Percentiles rank a stretch among this genome's conserved stretches.
Conservation (phyloP, 2,797 vertebrate genomes). For the Molossus alvarezi region DNA sequence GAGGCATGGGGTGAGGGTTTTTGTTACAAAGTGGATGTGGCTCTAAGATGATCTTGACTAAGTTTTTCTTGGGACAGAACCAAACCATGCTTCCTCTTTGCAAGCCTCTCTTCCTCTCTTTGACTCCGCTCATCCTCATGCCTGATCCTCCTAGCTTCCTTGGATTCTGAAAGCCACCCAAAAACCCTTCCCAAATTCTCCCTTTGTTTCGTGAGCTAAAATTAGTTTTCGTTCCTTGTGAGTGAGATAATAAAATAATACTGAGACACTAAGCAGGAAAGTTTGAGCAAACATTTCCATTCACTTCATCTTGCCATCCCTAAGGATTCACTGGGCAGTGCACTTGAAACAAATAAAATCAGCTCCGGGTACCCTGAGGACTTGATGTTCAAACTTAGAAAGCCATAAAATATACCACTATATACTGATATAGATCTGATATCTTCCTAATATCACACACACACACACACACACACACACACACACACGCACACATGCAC, state of each 20-base stretch:
- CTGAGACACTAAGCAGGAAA: background rate
- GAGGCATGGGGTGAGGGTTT: background rate
- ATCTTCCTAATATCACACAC: background rate
- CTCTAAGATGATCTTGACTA: background rate
- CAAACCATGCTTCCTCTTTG: background rate
- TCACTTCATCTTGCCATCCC: background rate
- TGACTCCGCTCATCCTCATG: background rate
- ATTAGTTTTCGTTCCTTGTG: background rate
- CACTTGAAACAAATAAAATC: background rate
- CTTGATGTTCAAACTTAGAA: background rate
- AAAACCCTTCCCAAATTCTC: background rate
- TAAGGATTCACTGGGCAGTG: background rate
- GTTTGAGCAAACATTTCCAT: background rate
- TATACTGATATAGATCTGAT: background rate
- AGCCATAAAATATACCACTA: background rate
- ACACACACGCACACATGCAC: background rate
- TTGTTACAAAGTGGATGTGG: background rate
- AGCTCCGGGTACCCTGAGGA: background rate
- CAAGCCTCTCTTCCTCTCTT: background rate
- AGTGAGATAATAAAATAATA: constrained; percentile 3
- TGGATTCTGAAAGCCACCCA: background rate
- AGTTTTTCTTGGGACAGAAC: background rate
- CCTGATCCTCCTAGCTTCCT: background rate
- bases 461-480: background rate
- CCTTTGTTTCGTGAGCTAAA: background rate